Evolutionary conservation across 2,797 vertebrate species (phyloP).

Genomic region (Muscicapa striata): DNA sequence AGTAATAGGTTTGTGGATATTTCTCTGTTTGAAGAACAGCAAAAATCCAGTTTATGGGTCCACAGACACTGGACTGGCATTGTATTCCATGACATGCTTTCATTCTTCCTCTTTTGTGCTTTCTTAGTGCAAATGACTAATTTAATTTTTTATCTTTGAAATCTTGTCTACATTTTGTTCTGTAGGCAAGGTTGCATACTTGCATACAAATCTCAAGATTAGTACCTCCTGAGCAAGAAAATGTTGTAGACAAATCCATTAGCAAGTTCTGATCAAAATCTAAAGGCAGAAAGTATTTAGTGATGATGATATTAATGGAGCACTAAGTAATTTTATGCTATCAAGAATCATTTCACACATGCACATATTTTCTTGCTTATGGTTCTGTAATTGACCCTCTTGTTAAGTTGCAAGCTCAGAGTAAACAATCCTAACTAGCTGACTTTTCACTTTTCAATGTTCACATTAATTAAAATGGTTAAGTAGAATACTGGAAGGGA

Average conservation of each 20-base stretch:
- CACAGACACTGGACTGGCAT: neutral
- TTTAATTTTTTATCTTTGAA: neutral
- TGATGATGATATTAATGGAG: neutral
- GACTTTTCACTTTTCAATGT: conserved; percentile 17
- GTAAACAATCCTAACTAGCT: neutral
- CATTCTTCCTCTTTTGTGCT: neutral
- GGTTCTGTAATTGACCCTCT: neutral
- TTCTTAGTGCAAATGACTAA: neutral
- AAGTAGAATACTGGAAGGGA: conserved; percentile 15
- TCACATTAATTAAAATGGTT: conserved; percentile 44
- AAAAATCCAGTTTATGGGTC: neutral
- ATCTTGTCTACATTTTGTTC: neutral
- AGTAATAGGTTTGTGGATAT: neutral
- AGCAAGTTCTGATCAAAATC: neutral
- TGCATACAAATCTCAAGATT: neutral
- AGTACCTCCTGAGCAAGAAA: neutral
- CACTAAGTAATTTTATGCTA: neutral
- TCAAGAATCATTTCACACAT: neutral
- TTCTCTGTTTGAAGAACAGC: neutral
- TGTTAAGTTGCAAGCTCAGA: conserved; percentile 11
- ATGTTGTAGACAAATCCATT: neutral
- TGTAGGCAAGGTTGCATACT: neutral
- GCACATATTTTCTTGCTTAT: neutral
- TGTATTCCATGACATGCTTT: neutral
- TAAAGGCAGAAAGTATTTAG: neutral